A percentile compares a stretch with the other conserved stretches of the same genome.
Evolutionary conservation across 2,797 vertebrate genomes (phyloP).

Genomic region (Clarias pachynema): DNA sequence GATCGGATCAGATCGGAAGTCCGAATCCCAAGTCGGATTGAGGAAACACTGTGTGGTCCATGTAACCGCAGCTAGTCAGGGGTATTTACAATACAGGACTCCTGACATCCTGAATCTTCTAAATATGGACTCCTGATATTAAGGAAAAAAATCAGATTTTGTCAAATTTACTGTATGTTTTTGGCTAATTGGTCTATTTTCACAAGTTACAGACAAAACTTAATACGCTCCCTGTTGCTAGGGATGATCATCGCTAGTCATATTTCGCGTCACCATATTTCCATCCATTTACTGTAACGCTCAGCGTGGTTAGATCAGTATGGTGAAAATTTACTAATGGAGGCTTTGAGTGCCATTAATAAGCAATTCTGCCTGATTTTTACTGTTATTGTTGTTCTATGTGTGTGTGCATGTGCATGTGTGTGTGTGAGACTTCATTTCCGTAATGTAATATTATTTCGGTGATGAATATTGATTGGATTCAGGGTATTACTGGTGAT

Average conservation of each 20-base stretch:
- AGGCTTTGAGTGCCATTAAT: conserved; percentile 25
- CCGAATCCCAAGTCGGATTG: too few relatives aligned
- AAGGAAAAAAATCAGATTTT: not conserved
- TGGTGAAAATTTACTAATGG: conserved; percentile 31
- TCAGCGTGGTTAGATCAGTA: not conserved
- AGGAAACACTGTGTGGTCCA: too few relatives aligned
- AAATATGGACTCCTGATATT: not conserved
- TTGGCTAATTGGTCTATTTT: not conserved
- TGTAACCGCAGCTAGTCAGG: not conserved
- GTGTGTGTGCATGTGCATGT: conserved; percentile 1
- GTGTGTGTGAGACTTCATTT: conserved; percentile 1
- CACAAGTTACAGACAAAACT: not conserved
- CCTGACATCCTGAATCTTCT: not conserved
- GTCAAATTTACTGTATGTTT: not conserved
- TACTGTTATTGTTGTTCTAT: conserved; percentile 21
- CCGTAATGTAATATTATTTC: conserved; percentile 47
- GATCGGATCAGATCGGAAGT: too few relatives aligned
- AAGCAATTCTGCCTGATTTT: conserved; percentile 16
- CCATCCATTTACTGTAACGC: not conserved
- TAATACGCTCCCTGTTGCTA: not conserved
- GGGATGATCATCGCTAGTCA: not conserved
- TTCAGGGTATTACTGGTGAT: conserved; percentile 45
- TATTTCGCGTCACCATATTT: not conserved
- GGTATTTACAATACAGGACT: not conserved
- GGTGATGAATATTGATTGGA: conserved; percentile 47